Conservation (phyloP, 1,140 invertebrate genomes). For the Cydia splendana region DNA sequence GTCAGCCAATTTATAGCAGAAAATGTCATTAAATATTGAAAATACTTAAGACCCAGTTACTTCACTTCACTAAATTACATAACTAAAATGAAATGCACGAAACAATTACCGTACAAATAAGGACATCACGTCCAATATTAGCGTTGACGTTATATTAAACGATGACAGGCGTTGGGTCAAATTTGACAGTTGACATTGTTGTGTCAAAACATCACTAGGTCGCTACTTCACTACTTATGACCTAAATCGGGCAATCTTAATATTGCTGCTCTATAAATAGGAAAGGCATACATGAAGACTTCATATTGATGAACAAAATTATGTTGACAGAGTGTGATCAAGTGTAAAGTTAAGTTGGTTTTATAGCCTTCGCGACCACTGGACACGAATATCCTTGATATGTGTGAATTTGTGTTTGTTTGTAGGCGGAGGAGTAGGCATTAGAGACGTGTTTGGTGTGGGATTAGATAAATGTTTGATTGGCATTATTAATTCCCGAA, state of each 20-base stretch:
- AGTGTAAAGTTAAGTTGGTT: constrained; percentile 22
- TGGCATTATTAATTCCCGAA: constrained; percentile 10
- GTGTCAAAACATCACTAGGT: constrained; percentile 22
- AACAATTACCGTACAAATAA: constrained; percentile 6
- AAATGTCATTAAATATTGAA: not conserved
- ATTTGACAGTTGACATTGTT: constrained; percentile 21
- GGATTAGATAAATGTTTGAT: constrained; percentile 31
- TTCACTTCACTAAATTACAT: too few relatives aligned
- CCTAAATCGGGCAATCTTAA: not conserved
- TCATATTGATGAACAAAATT: not conserved
- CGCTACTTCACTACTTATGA: constrained; percentile 19
- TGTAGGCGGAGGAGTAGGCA: constrained; percentile 23
- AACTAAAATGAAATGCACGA: not conserved
- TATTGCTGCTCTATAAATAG: not conserved
- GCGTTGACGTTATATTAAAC: constrained; percentile 17
- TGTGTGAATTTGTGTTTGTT: constrained; percentile 32
- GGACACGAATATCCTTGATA: constrained; percentile 8
- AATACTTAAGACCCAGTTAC: too few relatives aligned
- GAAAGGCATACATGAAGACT: not conserved
- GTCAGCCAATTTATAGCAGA: not conserved
- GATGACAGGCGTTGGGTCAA: constrained; percentile 13
- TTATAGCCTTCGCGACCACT: constrained; percentile 1
- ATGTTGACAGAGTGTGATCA: not conserved
- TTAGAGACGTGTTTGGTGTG: constrained; percentile 15
- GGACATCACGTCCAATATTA: constrained; percentile 9